These are phyloP conservation scores for Ammodytes dubius DNA, from an alignment of 2,113 vertebrate genomes.

Conservation along the genomic window DNA sequence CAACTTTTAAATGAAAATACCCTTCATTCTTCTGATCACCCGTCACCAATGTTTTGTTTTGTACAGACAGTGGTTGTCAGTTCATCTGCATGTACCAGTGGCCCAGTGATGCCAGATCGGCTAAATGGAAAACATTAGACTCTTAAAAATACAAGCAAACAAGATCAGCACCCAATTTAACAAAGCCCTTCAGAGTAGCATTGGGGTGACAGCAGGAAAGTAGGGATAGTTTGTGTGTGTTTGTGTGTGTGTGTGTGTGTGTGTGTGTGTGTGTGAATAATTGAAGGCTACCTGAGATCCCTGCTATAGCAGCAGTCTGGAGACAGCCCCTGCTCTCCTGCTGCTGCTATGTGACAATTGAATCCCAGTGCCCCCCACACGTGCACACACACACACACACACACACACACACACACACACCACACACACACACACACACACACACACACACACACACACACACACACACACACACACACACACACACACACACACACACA, in stretches of 20 bases:
- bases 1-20: too few relatives aligned
- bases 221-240: conserved; percentile 19
- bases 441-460: conserved; percentile 4
- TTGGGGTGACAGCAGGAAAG: conserved; percentile 50
- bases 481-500: conserved; percentile 16
- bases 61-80: not conserved
- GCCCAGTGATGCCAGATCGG: not conserved
- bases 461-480: not conserved
- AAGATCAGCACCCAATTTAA: not conserved
- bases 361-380: conserved; percentile 47
- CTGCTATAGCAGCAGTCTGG: conserved; percentile 72
- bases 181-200: not conserved
- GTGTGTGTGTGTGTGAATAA: conserved; percentile 77
- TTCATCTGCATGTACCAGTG: not conserved
- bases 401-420: conserved; percentile 1
- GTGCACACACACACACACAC: not conserved
- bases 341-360: conserved; percentile 74
- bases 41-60: too few relatives aligned
- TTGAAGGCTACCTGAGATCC: conserved; percentile 81
- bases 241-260: conserved; percentile 43
- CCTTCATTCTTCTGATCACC: too few relatives aligned
- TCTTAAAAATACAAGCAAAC: not conserved
- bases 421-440: not conserved
- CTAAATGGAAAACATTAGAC: not conserved
- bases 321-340: conserved; percentile 71